A percentile compares a stretch with the other conserved stretches of the same genome.
Conservation (phyloP, 2,888 invertebrate species). For the Tryphoninae sp. region DNA sequence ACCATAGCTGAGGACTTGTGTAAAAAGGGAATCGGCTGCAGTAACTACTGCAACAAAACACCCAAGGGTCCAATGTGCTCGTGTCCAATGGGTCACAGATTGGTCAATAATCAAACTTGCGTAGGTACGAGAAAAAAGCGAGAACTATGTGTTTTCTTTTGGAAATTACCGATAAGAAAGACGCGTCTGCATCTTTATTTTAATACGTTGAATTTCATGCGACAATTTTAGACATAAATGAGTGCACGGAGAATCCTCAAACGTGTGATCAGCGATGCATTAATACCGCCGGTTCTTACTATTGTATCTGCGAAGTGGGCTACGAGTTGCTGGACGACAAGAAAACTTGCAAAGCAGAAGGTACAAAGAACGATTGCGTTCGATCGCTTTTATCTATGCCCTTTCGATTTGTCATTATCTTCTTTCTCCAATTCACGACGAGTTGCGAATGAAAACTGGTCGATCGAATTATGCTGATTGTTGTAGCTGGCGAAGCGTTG, state of each 20-base stretch:
- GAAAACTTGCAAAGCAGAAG: conserved; percentile 83
- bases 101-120: conserved; percentile 67
- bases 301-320: conserved; percentile 85
- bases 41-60: conserved; percentile 80
- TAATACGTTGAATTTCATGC: conserved; percentile 74
- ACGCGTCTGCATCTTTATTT: conserved; percentile 64
- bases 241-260: conserved; percentile 84
- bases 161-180: too few species aligned
- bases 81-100: conserved; percentile 82
- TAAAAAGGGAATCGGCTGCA: conserved; percentile 74
- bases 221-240: conserved; percentile 83
- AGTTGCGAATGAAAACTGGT: neutral
- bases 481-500: conserved; percentile 85
- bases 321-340: conserved; percentile 83
- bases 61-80: conserved; percentile 84
- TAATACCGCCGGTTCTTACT: conserved; percentile 84
- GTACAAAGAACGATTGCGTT: conserved; percentile 61
- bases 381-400: neutral
- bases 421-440: too few species aligned
- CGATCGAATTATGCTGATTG: conserved; percentile 52
- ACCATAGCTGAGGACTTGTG: conserved; percentile 63
- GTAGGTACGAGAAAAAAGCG: conserved; percentile 62
- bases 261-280: conserved; percentile 87
- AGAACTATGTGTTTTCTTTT: conserved; percentile 33
- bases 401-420: neutral